Evolutionary conservation across 2,797 vertebrate genomes (phyloP).

Genomic region (Chiroxiphia lanceolata): DNA sequence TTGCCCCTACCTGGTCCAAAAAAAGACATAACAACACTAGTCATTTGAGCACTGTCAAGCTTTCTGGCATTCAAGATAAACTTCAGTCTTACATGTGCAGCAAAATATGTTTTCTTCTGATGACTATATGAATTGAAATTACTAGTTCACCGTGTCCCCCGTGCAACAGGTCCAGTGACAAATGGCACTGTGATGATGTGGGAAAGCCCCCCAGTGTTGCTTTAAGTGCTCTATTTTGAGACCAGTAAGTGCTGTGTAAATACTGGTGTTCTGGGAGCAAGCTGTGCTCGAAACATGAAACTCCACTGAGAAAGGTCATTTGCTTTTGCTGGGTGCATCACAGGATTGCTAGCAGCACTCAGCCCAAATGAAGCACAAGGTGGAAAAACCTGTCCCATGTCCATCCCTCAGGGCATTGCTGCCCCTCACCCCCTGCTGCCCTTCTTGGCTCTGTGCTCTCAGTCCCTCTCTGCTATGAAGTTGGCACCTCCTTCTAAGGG

Average conservation of each 20-base stretch:
- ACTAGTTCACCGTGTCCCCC: neutral
- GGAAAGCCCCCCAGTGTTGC: neutral
- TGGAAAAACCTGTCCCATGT: neutral
- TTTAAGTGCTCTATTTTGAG: neutral
- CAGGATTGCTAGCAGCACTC: neutral
- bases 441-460: neutral
- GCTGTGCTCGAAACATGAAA: conserved; percentile 12
- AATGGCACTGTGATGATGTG: neutral
- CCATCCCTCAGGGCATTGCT: neutral
- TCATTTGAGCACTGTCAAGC: neutral
- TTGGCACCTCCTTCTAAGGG: neutral
- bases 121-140: neutral
- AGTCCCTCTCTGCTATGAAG: neutral
- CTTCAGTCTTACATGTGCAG: neutral
- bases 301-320: neutral
- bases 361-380: neutral
- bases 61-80: neutral
- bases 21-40: rapidly evolving
- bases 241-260: neutral
- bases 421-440: rapidly evolving
- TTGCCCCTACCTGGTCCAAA: neutral
- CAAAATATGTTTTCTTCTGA: neutral
- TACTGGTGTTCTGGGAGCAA: neutral
- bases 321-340: neutral
- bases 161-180: neutral